A percentile compares a stretch with the other conserved stretches of the same genome.
Evolutionary conservation across 37 sponge, comb jelly and placozoan species (phyloP).

Genomic region (Diacarnus erythraeanus): DNA sequence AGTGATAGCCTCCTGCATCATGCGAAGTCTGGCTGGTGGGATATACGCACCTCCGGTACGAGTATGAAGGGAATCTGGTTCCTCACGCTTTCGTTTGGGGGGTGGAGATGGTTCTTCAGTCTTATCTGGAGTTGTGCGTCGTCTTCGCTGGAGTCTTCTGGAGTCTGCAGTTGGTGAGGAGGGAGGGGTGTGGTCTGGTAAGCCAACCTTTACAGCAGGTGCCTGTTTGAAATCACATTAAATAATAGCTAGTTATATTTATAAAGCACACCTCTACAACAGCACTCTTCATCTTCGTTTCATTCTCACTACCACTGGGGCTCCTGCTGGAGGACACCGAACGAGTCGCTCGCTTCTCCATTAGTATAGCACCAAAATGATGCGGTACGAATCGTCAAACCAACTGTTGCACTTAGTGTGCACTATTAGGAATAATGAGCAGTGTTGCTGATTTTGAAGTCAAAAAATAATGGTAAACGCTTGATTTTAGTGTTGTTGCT

Average conservation of each 20-base stretch:
- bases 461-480: too few species aligned
- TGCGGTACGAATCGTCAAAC: too few species aligned
- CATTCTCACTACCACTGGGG: not conserved
- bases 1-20: slow-evolving; percentile 89
- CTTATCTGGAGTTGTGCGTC: not conserved
- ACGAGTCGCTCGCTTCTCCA: too few species aligned
- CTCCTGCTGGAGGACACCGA: not conserved
- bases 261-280: not conserved
- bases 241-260: not conserved
- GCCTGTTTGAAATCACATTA: not conserved
- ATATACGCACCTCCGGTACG: slow-evolving; percentile 96
- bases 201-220: not conserved
- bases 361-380: too few species aligned
- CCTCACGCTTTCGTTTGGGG: slow-evolving; percentile 49
- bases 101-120: not conserved
- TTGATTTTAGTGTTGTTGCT: too few species aligned
- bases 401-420: too few species aligned
- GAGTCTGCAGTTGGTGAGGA: not conserved
- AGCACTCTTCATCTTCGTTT: not conserved
- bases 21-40: slow-evolving; percentile 88
- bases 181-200: not conserved
- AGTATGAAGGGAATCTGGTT: slow-evolving; percentile 52
- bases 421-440: too few species aligned
- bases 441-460: too few species aligned
- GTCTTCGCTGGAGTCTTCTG: not conserved